Evolutionary conservation across 2,797 vertebrate species (phyloP), one percentile per base, ranked within the genome.

Genomic region (Myotis vivesi): DNA sequence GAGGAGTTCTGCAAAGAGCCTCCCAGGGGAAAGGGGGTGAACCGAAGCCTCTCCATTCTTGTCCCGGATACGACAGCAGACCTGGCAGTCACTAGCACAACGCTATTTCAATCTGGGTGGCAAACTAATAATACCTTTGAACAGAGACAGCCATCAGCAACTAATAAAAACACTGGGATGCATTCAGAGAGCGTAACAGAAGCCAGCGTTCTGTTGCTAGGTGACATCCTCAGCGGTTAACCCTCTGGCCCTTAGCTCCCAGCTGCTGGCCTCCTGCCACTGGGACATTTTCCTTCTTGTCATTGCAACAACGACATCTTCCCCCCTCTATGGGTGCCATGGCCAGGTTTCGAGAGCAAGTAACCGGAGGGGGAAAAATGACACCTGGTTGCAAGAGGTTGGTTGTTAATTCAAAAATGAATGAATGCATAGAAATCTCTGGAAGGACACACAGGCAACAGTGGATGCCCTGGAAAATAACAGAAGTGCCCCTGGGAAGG

Each of bases 151-250:
- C 59, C 62, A 0, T 4, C 5, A 11, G 64, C 79, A 92, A 72
- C 6, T 1, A 76, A 23, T 33, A 7, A 75, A 69, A 79, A 46
- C 0, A 4, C 22, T 0, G 11, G 0, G 0, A 30, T 2, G 28
- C 2, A 1, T 30, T 33, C 10, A 0, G 11, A 62, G 28, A 46
- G 55, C 0, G 0, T 22, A 2, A 22, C 0, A 0, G 55, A 33
- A 19, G 66, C 55, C 17, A 25, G 25, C 49, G 28, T 17, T 68
- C 90, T 0, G 0, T 30, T 8, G 1, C 1, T 8, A 8, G 51
- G 2, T 2, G 49, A 23, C 6, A 0, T 4, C 25, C 51, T 33
- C 36, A 1, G 33, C 59, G 2, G 10, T 16, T 55, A 41, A 23
- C 22, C 30, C 64, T 0, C 6, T 0, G 1, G 33, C 16, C 16